A percentile compares a stretch with the other conserved stretches of the same genome.
Evolutionary conservation across 2,797 vertebrate genomes (phyloP).

Genomic region (Margarornis squamiger): DNA sequence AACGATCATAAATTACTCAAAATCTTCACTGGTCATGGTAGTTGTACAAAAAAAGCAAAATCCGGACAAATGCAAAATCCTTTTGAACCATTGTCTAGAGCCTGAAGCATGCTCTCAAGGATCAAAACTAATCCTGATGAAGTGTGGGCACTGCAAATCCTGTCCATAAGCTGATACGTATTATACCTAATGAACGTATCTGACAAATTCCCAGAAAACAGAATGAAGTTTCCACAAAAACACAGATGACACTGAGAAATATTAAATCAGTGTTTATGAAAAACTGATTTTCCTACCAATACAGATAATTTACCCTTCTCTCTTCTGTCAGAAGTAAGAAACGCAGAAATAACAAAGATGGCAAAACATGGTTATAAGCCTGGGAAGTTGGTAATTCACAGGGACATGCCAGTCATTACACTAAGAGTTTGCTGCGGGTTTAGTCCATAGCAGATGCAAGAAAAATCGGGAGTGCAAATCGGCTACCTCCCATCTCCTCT

Average conservation of each 20-base stretch:
- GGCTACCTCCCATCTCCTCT: not conserved
- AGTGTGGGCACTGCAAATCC: not conserved
- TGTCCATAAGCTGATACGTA: not conserved
- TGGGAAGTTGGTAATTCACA: not conserved
- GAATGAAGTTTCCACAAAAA: not conserved
- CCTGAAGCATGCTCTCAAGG: not conserved
- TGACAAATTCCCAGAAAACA: not conserved
- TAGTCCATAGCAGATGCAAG: not conserved
- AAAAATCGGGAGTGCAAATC: not conserved
- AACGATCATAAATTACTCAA: slow-evolving; percentile 17
- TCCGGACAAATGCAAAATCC: not conserved
- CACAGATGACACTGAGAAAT: not conserved
- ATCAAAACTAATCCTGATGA: slow-evolving; percentile 1
- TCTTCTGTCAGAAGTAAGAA: not conserved
- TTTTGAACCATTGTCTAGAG: slow-evolving; percentile 6
- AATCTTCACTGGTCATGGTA: slow-evolving; percentile 27
- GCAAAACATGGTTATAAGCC: not conserved
- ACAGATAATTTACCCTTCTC: not conserved
- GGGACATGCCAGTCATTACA: not conserved
- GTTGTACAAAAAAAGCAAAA: not conserved
- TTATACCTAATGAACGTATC: not conserved
- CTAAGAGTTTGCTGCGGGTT: not conserved
- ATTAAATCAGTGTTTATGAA: not conserved
- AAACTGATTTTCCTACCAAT: not conserved
- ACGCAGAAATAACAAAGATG: not conserved